Conservation (phyloP, 1,140 invertebrate species). For the Hylaeus volcanicus region DNA sequence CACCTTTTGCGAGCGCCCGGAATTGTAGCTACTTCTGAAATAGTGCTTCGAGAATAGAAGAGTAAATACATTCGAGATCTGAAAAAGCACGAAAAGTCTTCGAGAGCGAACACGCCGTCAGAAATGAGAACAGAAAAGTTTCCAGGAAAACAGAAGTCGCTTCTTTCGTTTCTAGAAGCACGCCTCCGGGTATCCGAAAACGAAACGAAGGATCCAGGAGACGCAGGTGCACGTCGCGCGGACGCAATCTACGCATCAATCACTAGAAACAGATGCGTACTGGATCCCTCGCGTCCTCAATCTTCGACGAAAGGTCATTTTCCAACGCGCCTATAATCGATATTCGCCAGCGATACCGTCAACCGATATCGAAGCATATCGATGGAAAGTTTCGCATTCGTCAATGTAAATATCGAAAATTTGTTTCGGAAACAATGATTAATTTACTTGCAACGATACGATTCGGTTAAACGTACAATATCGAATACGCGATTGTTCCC, state of each 20-base stretch:
- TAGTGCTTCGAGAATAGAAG: too few relatives aligned
- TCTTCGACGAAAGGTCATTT: conserved; percentile 40
- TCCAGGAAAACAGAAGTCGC: conserved; percentile 22
- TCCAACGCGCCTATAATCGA: conserved; percentile 8
- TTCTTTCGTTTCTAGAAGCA: conserved; percentile 18
- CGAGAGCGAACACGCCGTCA: background rate
- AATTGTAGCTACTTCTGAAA: too few relatives aligned
- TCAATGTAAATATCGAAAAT: too few relatives aligned
- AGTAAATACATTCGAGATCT: too few relatives aligned
- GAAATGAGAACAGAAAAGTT: background rate
- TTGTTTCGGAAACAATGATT: too few relatives aligned
- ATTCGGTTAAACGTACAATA: too few relatives aligned
- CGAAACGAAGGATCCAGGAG: conserved; percentile 38
- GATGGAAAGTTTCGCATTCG: too few relatives aligned
- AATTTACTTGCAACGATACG: too few relatives aligned
- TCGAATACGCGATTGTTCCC: too few relatives aligned
- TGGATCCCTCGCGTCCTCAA: conserved; percentile 35
- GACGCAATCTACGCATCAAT: conserved; percentile 76
- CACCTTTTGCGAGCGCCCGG: too few relatives aligned
- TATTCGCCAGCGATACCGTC: background rate
- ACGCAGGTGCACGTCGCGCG: conserved; percentile 72
- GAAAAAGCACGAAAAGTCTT: too few relatives aligned
- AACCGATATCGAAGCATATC: background rate
- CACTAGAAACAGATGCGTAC: conserved; percentile 73
- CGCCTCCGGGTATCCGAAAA: conserved; percentile 47